Base-by-base conservation (phyloP, 2,888 invertebrate genomes). In the Melolontha melolontha region DNA sequence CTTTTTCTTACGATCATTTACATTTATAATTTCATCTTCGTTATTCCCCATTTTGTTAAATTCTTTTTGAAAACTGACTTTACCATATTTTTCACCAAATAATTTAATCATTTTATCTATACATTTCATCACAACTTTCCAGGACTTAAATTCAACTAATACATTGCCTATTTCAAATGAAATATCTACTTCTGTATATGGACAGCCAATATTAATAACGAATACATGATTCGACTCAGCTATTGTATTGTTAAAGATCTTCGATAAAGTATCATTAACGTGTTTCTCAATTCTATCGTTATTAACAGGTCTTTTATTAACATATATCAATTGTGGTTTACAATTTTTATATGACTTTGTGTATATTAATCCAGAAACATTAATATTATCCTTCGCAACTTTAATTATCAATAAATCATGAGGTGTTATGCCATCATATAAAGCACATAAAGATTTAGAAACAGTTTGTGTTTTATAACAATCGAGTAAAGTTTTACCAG, bases 241-340 rank as follows among this genome's bases (percentile, higher is more conserved):
- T 63, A 64, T 66, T 50, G 68, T 67, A 63, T 70, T 57, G 63
- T 72, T 12, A 29, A 52, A 39, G 41, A 70, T 51, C 41, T 78
- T 77, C 44, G 78, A 72, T 40, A 87, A 76, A 16, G 82, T 59
- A 49, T 79, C 74, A 64, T 83, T 83, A 5, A 87, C 69, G 29
- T 83, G 70, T 73, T 84, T 85, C 71, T 86, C 85, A 55, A 88
- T 80, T 79, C 85, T 86, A 40, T 85, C 84, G 68, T 85, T 86
- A 54, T 81, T 73, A 2, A 92, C 79, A 47, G 85, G 84, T 72
- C 88, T 84, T 72, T 87, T 87, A 82, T 92, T 92, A 5, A 92
- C 83, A 80, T 87, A 92, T 52, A 92, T 82, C 82, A 88, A 89
- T 75, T 91, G 90, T 17, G 86, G 79, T 64, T 81, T 80, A 70